Evolutionary conservation across 2,797 vertebrate genomes (phyloP).

Genomic region (Parauchenoglanis punctatus): DNA sequence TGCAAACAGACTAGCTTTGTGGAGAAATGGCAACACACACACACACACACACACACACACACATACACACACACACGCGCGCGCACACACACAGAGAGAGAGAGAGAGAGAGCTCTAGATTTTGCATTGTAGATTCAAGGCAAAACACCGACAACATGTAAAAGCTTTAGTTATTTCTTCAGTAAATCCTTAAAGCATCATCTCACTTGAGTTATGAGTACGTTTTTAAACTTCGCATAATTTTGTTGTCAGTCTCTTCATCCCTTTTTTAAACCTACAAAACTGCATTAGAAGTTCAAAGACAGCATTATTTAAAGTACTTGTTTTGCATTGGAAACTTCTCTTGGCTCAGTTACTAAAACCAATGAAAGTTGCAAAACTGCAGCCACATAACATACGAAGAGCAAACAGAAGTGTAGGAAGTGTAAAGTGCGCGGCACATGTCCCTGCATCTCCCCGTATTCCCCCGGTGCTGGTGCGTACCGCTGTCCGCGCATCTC

Average conservation of each 20-base stretch:
- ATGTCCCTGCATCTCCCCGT: background rate
- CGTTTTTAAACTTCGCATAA: background rate
- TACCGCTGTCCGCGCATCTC: slow-evolving; percentile 80
- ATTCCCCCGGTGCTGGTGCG: slow-evolving; percentile 56
- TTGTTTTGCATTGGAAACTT: background rate
- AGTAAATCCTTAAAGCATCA: background rate
- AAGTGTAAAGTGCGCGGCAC: background rate
- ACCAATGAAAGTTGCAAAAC: background rate
- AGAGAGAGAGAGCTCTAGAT: background rate
- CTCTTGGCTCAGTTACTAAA: background rate
- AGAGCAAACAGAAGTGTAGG: background rate
- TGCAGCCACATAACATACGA: background rate
- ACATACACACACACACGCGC: slow-evolving; percentile 9
- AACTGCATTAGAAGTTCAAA: background rate
- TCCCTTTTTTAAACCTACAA: no score
- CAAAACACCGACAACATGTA: background rate
- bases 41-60: slow-evolving; percentile 10
- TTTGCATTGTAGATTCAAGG: background rate
- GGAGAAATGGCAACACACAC: background rate
- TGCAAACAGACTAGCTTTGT: background rate
- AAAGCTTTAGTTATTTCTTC: background rate
- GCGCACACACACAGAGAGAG: background rate
- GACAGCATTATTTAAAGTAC: background rate
- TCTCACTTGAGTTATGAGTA: background rate
- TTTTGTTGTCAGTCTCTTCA: no score